Base-by-base conservation (phyloP, 2,113 vertebrate species). In the Silurus asotus region DNA sequence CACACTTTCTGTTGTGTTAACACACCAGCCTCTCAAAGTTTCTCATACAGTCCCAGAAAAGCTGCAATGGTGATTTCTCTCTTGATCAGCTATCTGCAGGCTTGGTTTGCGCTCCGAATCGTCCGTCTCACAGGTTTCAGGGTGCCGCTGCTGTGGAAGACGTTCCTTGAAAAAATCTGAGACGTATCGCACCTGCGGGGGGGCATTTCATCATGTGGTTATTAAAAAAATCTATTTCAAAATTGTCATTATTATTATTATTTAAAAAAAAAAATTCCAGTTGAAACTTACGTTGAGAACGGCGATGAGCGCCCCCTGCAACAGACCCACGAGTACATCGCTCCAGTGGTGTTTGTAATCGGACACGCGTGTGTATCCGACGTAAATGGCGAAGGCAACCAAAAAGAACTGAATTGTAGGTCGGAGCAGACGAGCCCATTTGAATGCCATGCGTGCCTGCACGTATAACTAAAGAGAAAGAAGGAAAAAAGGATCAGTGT, bases 281-380 rank as follows among this genome's bases (percentile, higher is more conserved):
- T 58, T 1, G 17, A 61, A 13, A 92, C 95, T 97, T 93, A 99
- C 97, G 0, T 93, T 96, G 83, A 99, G 95, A 65, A 96, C 20
- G 0, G 98, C 98, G 1, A 99, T 95, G 69, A 98, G 94, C 0
- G 96, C 95, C 1, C 98, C 97, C 92, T 99, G 98, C 88, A 99
- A 92, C 75, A 99, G 94, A 53, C 98, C 98, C 0, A 94, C 94
- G 64, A 99, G 81, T 2, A 99, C 97, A 0, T 99, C 97, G 0
- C 96, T 97, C 95, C 96, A 98, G 94, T 99, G 97, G 91, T 99
- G 97, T 49, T 98, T 98, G 93, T 97, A 95, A 93, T 99, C 98
- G 0, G 97, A 97, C 25, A 99, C 96, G 0, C 97, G 94, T 0
- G 97, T 97, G 93, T 98, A 99, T 65, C 96, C 98, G 51, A 99